These are phyloP conservation scores for Dugesia japonica DNA, from an alignment of 2,888 invertebrate species.

Conservation along the genomic window DNA sequence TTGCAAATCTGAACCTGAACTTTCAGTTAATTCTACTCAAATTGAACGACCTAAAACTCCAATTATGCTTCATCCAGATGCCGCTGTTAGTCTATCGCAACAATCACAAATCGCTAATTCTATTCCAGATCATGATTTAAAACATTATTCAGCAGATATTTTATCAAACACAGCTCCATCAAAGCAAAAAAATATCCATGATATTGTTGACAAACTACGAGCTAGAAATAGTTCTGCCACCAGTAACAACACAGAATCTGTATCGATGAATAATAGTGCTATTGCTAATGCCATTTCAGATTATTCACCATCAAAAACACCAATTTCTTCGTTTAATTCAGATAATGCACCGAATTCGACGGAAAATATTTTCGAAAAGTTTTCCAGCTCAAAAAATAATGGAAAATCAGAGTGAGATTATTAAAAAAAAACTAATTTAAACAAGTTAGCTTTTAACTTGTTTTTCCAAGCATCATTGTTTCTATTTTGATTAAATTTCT, in stretches of 20 bases:
- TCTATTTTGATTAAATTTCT: no score
- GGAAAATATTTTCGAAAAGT: neutral
- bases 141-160: neutral
- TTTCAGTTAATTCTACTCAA: neutral
- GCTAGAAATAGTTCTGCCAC: neutral
- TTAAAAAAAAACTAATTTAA: no score
- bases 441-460: no score
- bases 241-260: neutral
- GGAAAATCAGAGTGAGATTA: constrained; percentile 9
- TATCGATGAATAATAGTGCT: neutral
- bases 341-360: neutral
- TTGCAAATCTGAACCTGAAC: neutral
- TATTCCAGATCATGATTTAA: neutral
- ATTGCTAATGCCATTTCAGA: constrained; percentile 5
- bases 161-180: neutral
- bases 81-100: neutral
- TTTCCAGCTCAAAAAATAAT: neutral
- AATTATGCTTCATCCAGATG: neutral
- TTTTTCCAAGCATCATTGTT: no score
- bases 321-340: neutral
- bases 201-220: constrained; percentile 4
- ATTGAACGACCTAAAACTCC: neutral
- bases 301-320: neutral
- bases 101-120: neutral
- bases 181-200: constrained; percentile 7